These are phyloP conservation scores for Gibbula magus DNA, from an alignment of 2,888 invertebrate genomes.

Conservation along the genomic window DNA sequence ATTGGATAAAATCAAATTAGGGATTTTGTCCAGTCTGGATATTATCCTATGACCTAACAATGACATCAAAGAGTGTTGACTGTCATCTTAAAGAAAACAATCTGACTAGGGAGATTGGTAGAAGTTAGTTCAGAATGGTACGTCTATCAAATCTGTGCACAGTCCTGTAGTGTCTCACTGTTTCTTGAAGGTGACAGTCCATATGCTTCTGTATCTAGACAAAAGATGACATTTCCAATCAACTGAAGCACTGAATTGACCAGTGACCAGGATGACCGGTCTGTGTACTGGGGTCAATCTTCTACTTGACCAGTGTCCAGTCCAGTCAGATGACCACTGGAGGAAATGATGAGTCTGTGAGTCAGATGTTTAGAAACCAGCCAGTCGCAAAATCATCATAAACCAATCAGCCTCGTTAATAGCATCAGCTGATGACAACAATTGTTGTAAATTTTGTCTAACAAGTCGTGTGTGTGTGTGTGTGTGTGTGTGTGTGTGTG, in stretches of 20 bases:
- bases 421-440: background rate
- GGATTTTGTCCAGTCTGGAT: no score
- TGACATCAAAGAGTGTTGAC: background rate
- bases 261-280: no score
- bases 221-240: no score
- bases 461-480: background rate
- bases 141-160: no score
- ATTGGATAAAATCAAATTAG: no score
- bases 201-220: no score
- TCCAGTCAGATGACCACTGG: background rate
- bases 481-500: constrained; percentile 24
- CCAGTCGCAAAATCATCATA: background rate
- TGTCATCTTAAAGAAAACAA: background rate
- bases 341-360: background rate
- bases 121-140: no score
- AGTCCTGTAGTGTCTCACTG: no score
- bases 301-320: background rate
- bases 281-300: background rate
- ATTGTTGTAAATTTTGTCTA: background rate
- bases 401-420: background rate
- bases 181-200: no score
- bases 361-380: background rate
- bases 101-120: no score
- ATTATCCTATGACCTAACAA: background rate
- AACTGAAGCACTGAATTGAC: no score